Percentiles rank a stretch among this genome's conserved stretches.
phyloP scores from a whole-genome alignment of 2,888 invertebrate species.

The Biston betularia region DNA sequence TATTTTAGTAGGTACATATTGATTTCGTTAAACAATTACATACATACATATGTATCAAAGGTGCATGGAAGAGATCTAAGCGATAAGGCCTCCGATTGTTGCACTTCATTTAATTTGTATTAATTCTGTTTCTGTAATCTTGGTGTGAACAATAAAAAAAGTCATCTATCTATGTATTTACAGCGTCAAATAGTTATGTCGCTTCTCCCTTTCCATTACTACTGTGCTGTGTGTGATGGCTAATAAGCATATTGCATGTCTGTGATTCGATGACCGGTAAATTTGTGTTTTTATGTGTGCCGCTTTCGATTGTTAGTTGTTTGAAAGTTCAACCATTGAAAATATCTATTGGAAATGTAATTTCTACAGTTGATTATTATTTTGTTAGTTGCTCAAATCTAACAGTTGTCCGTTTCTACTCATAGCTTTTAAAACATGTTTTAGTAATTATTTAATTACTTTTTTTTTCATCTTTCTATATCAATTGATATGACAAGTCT shows the following conservation, averaged over 20 bases:
- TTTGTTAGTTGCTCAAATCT: neutral
- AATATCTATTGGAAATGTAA: conserved; percentile 9
- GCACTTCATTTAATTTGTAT: no score
- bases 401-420: no score
- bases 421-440: neutral
- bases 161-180: neutral
- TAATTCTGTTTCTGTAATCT: no score
- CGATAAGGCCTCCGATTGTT: no score
- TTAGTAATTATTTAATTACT: neutral
- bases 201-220: conserved; percentile 3
- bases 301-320: conserved; percentile 17
- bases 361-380: neutral
- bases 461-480: neutral
- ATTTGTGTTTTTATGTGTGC: conserved; percentile 14
- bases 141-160: no score
- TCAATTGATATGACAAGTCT: no score
- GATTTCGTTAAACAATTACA: no score
- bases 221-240: conserved; percentile 14
- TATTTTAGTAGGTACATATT: neutral
- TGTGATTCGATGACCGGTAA: conserved; percentile 20
- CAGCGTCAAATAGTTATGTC: neutral
- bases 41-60: no score
- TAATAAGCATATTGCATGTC: conserved; percentile 24
- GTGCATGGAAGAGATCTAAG: no score
- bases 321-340: conserved; percentile 17